Conservation (phyloP, 2,113 vertebrate genomes). For the Anolis carolinensis region DNA sequence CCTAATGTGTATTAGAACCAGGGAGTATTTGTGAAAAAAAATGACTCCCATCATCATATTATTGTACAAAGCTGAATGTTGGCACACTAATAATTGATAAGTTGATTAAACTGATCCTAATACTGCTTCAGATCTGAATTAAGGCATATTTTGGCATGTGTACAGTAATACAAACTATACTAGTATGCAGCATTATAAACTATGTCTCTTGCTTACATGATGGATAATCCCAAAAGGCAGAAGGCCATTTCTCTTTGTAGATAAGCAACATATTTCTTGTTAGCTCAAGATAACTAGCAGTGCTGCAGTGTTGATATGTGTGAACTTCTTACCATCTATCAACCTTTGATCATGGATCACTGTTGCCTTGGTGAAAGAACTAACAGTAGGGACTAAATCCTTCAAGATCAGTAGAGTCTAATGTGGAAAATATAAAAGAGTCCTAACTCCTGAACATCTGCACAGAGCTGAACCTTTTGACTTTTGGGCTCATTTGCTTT, state of each 20-base stretch:
- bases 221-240: background rate
- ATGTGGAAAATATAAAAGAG: background rate
- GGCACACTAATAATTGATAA: slow-evolving; percentile 5
- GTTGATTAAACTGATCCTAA: background rate
- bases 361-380: background rate
- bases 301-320: background rate
- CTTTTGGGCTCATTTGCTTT: background rate
- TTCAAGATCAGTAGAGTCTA: background rate
- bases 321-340: background rate
- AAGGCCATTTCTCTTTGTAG: background rate
- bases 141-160: background rate
- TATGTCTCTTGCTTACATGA: background rate
- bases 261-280: background rate
- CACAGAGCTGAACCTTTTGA: background rate
- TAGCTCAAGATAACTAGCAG: background rate
- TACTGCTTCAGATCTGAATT: background rate
- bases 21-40: slow-evolving; percentile 14
- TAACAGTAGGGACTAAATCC: background rate
- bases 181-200: background rate
- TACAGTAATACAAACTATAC: too few relatives aligned
- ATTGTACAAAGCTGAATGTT: slow-evolving; percentile 33
- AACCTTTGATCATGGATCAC: background rate
- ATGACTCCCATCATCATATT: slow-evolving; percentile 25
- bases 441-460: background rate
- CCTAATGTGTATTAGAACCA: slow-evolving; percentile 27